Base-by-base conservation (phyloP, 2,113 vertebrate species). In the Callopanchax toddi region DNA sequence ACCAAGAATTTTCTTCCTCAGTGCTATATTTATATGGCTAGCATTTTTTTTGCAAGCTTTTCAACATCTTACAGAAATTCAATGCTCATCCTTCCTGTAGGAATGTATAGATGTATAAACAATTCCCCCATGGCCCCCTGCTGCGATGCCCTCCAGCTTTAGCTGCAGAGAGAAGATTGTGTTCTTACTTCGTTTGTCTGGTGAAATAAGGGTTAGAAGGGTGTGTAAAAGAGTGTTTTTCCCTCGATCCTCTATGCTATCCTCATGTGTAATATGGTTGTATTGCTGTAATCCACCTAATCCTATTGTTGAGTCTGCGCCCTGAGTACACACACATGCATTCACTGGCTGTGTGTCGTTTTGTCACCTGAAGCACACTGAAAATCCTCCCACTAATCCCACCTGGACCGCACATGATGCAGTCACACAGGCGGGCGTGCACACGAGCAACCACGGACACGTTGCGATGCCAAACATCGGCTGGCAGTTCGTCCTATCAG, bases 211-310 rank as follows among this genome's bases (percentile, higher is more conserved):
- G 82, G 71, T 82, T 64, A 74, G 61, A 77, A 63, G 60, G 58
- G 52, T 78, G 79, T 70, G 62, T 66, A 48, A 75, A 53, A 72
- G 60, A 67, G 45, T 63, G 54, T 68, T 66, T 74, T 61, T 40
- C 5, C 32, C 36, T 37, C 18, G 5, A 76, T 84, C 73, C 67
- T 85, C 80, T 64, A 42, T 67, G 74, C 57, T 83, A 79, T 84
- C 63, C 68, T 80, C 60, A 79, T 83, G 72, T 77, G 84, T 89
- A 82, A 87, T 53, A 82, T 68, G 76, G 80, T 67, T 84, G 71
- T 81, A 78, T 87, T 81, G 67, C 62, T 86, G 84, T 91, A 89
- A 91, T 91, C 89, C 86, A 79, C 56, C 65, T 90, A 91, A 90
- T 91, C 88, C 88, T 87, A 89, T 87, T 89, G 87, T 88, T 67